Percentiles rank a stretch among this genome's conserved stretches.
phyloP scores from a whole-genome alignment of 2,113 vertebrate genomes.

The Chloebia gouldiae region DNA sequence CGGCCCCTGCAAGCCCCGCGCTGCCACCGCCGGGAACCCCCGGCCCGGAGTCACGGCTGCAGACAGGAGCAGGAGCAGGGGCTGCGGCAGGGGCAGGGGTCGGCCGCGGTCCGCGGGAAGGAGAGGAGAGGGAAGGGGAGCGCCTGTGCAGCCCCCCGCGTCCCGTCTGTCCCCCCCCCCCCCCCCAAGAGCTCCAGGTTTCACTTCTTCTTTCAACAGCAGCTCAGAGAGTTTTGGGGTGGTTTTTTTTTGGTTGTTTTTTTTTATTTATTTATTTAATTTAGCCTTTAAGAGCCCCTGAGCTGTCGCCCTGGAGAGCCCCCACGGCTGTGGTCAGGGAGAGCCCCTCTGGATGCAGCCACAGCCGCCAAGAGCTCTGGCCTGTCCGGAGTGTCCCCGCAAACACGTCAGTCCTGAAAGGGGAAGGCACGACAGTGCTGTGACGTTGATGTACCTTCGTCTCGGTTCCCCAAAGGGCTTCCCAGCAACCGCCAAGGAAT shows the following conservation, averaged over 20 bases:
- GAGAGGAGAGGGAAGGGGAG: no score
- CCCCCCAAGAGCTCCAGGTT: background rate
- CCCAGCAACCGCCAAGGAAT: background rate
- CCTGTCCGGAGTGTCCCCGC: background rate
- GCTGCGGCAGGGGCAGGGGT: background rate
- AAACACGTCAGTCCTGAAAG: background rate
- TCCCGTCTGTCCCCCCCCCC: background rate
- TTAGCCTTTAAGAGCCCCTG: background rate
- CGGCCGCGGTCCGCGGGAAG: fast-evolving
- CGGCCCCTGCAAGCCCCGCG: no score
- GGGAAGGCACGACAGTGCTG: background rate
- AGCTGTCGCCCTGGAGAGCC: background rate
- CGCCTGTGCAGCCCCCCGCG: background rate
- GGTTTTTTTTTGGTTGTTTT: background rate
- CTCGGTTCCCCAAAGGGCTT: background rate
- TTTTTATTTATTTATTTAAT: no score
- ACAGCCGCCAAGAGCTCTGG: background rate
- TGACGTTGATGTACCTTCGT: background rate
- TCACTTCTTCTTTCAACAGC: background rate
- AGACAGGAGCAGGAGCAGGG: background rate
- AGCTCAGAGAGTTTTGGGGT: background rate
- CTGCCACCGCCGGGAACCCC: background rate
- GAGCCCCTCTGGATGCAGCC: background rate
- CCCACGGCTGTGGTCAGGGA: background rate
- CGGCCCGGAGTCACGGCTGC: no score